Percentiles rank a stretch among this genome's conserved stretches.
phyloP scores from a whole-genome alignment of 2,113 vertebrate genomes.

The Vulpes ferrilata region DNA sequence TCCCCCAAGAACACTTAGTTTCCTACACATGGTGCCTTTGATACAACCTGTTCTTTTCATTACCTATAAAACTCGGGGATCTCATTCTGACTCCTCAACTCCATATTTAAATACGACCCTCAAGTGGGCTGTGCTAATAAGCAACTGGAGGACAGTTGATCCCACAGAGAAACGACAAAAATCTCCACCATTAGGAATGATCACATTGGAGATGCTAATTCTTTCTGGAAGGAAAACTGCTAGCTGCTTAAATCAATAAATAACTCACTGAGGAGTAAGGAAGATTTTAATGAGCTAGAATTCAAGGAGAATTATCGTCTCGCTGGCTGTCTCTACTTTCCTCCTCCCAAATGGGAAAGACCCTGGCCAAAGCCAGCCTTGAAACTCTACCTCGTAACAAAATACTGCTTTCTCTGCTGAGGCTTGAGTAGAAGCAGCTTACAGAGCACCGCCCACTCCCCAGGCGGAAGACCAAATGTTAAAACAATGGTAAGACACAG shows the following conservation, averaged over 20 bases:
- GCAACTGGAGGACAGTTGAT: not conserved
- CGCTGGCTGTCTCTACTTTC: conserved; percentile 70
- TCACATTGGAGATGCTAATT: conserved; percentile 55
- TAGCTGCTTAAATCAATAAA: conserved; percentile 46
- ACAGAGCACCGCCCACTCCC: conserved; percentile 84
- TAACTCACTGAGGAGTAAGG: conserved; percentile 29
- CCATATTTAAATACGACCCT: rapidly evolving
- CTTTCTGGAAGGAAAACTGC: conserved; percentile 65
- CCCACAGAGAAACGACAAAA: conserved; percentile 53
- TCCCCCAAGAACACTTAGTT: conserved; percentile 30
- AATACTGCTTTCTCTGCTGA: conserved; percentile 80
- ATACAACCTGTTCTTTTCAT: conserved; percentile 67
- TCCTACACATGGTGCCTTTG: not conserved
- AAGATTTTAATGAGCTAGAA: conserved; percentile 72
- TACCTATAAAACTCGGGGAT: conserved; percentile 64
- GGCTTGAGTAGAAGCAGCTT: conserved; percentile 80
- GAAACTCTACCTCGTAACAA: conserved; percentile 85
- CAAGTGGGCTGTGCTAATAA: not conserved
- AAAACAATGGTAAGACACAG: conserved; percentile 77
- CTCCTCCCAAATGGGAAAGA: conserved; percentile 81
- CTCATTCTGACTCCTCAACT: not conserved
- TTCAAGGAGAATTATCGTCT: conserved; percentile 66
- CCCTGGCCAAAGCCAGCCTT: conserved; percentile 80
- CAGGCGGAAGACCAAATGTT: conserved; percentile 81
- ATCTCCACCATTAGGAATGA: conserved; percentile 38